A percentile compares a stretch with the other conserved stretches of the same genome.
phyloP scores from a whole-genome alignment of 2,797 vertebrate species.

The Apogon talboti region DNA sequence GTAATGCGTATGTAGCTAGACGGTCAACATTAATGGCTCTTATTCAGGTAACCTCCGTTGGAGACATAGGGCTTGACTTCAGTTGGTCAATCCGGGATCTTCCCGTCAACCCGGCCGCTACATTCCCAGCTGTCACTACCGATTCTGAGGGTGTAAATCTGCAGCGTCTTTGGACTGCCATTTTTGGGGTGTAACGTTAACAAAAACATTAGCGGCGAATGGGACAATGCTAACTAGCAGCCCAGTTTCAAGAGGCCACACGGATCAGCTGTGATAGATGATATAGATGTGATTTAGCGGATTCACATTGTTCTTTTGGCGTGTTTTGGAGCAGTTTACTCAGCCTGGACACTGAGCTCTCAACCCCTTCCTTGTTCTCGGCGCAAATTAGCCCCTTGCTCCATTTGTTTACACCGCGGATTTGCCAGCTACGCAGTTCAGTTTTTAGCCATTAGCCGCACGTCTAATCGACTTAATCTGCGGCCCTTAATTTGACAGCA shows the following conservation, averaged over 20 bases:
- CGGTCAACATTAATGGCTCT: slow-evolving; percentile 47
- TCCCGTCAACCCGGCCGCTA: slow-evolving; percentile 36
- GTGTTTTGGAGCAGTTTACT: slow-evolving; percentile 17
- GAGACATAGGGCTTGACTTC: slow-evolving; percentile 19
- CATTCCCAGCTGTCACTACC: slow-evolving; percentile 82
- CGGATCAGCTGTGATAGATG: slow-evolving; percentile 66
- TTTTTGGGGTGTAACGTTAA: slow-evolving; percentile 83
- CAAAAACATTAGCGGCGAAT: slow-evolving; percentile 75
- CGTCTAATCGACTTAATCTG: slow-evolving; percentile 52
- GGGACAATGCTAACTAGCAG: slow-evolving; percentile 53
- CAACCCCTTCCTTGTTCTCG: slow-evolving; percentile 58
- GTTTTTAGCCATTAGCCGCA: slow-evolving; percentile 75
- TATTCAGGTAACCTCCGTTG: slow-evolving; percentile 31
- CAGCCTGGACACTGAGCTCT: slow-evolving; percentile 15
- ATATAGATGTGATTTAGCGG: slow-evolving; percentile 29
- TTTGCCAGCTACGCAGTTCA: slow-evolving; percentile 81
- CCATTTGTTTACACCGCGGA: slow-evolving; percentile 84
- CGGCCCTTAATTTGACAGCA: slow-evolving; percentile 63
- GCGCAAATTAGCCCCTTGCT: slow-evolving; percentile 56
- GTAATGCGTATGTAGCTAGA: slow-evolving; percentile 71
- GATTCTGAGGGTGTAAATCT: slow-evolving; percentile 75
- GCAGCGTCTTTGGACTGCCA: slow-evolving; percentile 78
- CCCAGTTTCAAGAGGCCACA: slow-evolving; percentile 44
- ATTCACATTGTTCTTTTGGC: slow-evolving; percentile 52
- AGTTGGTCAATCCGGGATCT: slow-evolving; percentile 12